Evolutionary conservation across 2,888 invertebrate genomes (phyloP).

Genomic region (Drosophila percnosoma): DNA sequence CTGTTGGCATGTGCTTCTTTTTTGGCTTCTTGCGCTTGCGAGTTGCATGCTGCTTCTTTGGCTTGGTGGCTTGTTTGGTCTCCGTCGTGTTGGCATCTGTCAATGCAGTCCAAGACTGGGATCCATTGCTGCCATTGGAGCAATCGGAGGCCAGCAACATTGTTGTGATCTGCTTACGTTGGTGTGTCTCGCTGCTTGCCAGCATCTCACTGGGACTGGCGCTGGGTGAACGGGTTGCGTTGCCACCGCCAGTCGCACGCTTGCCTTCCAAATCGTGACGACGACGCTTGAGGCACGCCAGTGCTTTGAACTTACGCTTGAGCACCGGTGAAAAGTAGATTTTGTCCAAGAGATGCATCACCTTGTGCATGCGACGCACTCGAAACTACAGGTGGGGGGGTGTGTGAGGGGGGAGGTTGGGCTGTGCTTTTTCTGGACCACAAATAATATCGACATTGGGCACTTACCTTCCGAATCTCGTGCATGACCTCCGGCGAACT

Average conservation of each 20-base stretch:
- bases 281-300: conserved; percentile 59
- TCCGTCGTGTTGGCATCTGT: conserved; percentile 23
- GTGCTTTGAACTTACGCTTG: conserved; percentile 68
- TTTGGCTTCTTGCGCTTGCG: conserved; percentile 33
- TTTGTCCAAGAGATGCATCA: conserved; percentile 81
- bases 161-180: conserved; percentile 7
- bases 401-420: conserved; percentile 1
- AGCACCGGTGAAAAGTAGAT: conserved; percentile 82
- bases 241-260: conserved; percentile 41
- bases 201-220: background rate
- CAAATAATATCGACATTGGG: background rate
- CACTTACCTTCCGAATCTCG: conserved; percentile 80
- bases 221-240: conserved; percentile 7
- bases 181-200: background rate
- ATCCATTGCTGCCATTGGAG: conserved; percentile 23
- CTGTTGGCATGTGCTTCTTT: conserved; percentile 46
- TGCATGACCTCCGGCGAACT: conserved; percentile 88
- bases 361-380: conserved; percentile 75
- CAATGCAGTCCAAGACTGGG: conserved; percentile 23
- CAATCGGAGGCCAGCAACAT: conserved; percentile 21
- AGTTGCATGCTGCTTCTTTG: background rate
- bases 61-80: conserved; percentile 16
- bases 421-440: conserved; percentile 3
- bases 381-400: conserved; percentile 62
- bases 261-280: conserved; percentile 51